These are phyloP conservation scores for Rhagonycha fulva DNA, from an alignment of 2,888 invertebrate species.

Conservation along the genomic window DNA sequence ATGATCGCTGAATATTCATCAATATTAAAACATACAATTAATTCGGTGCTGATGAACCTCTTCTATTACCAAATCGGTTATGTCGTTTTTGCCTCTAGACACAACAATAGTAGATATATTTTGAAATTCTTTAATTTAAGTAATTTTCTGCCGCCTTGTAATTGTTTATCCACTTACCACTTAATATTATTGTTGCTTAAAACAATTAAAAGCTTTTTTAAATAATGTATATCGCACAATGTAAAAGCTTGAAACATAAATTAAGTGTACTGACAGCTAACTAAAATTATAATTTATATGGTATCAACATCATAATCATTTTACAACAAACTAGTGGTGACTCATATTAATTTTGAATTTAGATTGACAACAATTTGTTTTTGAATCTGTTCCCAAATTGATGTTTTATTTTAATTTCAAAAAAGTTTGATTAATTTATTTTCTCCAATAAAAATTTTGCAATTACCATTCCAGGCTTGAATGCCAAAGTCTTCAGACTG, in stretches of 20 bases:
- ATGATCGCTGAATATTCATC: not conserved
- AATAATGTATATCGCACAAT: not conserved
- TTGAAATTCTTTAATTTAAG: not conserved
- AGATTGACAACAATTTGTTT: not conserved
- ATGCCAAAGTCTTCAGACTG: not conserved
- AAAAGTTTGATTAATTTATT: not conserved
- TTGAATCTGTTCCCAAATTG: not conserved
- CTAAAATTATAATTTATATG: constrained; percentile 7
- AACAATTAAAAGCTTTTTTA: not conserved
- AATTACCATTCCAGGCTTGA: not conserved
- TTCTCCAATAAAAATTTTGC: not conserved
- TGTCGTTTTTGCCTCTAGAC: not conserved
- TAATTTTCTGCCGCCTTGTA: not conserved
- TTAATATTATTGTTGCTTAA: not conserved
- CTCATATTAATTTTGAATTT: constrained; percentile 1
- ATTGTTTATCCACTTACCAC: not conserved
- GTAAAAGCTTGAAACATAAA: constrained; percentile 3
- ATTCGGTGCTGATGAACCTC: not conserved
- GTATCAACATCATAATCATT: constrained; percentile 10
- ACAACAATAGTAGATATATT: not conserved
- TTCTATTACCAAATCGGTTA: not conserved
- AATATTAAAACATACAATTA: not conserved
- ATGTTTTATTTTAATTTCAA: not conserved
- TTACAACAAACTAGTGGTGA: not conserved
- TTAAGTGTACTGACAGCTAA: constrained; percentile 7